Evolutionary conservation across 2,888 invertebrate genomes (phyloP).

Genomic region (Rhynchonema sp.): DNA sequence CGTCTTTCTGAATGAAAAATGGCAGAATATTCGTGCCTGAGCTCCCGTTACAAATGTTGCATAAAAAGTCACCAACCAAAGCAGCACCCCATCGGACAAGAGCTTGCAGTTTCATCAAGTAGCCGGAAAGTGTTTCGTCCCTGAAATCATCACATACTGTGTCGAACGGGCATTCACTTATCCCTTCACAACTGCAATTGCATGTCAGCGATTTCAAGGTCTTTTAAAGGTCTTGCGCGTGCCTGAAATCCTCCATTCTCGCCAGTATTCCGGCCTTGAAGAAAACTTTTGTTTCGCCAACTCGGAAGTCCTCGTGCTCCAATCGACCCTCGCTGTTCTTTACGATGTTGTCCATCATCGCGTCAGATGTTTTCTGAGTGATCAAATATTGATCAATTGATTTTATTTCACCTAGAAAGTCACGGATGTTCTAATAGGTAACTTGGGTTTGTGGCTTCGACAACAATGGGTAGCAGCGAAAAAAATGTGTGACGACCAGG

Average conservation of each 20-base stretch:
- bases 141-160: too few species aligned
- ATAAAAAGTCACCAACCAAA: background rate
- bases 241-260: slow-evolving; percentile 98
- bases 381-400: too few species aligned
- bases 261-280: slow-evolving; percentile 99
- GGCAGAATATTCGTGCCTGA: background rate
- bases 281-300: slow-evolving; percentile 96
- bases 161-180: too few species aligned
- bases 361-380: slow-evolving; percentile 72
- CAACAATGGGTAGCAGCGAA: too few species aligned
- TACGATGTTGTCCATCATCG: slow-evolving; percentile 47
- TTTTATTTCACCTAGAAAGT: too few species aligned
- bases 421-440: too few species aligned
- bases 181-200: too few species aligned
- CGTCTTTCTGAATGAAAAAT: background rate
- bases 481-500: too few species aligned
- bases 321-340: slow-evolving; percentile 44
- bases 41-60: too few species aligned
- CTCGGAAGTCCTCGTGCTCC: slow-evolving; percentile 81
- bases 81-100: background rate
- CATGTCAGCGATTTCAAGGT: too few species aligned
- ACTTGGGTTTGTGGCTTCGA: too few species aligned
- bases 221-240: slow-evolving; percentile 89
- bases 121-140: background rate
- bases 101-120: background rate